A percentile compares a stretch with the other conserved stretches of the same genome.
phyloP scores from a whole-genome alignment of 2,797 vertebrate genomes.

The Meda fulgida region DNA sequence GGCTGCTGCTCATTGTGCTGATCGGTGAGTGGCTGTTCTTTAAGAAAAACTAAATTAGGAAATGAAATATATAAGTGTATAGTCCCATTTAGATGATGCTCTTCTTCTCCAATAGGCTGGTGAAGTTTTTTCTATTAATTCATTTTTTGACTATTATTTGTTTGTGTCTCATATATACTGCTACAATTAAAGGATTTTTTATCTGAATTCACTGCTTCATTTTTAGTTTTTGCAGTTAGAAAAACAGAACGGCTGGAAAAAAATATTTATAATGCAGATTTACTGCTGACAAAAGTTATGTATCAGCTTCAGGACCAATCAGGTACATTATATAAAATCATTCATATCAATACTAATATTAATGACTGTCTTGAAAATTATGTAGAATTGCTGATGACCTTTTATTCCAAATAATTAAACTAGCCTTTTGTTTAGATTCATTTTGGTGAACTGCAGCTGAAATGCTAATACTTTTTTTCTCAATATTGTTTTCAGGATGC shows the following conservation, averaged over 20 bases:
- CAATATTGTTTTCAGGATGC: not conserved
- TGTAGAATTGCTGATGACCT: not conserved
- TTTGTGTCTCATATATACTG: not conserved
- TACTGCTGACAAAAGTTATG: too few relatives aligned
- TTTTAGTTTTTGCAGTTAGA: not conserved
- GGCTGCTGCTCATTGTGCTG: too few relatives aligned
- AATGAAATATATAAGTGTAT: too few relatives aligned
- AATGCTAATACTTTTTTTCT: not conserved
- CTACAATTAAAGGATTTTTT: not conserved
- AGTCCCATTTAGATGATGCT: too few relatives aligned
- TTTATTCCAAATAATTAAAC: too few relatives aligned
- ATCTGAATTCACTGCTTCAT: not conserved
- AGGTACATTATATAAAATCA: not conserved
- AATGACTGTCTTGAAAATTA: not conserved
- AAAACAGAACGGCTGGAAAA: not conserved
- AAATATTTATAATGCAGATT: not conserved
- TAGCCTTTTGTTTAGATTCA: too few relatives aligned
- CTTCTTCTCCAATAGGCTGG: not conserved
- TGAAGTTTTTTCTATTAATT: not conserved
- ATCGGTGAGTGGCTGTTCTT: too few relatives aligned
- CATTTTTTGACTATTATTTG: not conserved
- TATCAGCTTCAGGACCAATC: not conserved
- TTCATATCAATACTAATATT: not conserved
- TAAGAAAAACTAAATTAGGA: too few relatives aligned
- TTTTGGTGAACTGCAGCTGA: too few relatives aligned